Percentiles rank a stretch among this genome's conserved stretches.
These are phyloP conservation scores for Cynocephalus volans DNA, from an alignment of 2,113 vertebrate species.

Conservation along the genomic window DNA sequence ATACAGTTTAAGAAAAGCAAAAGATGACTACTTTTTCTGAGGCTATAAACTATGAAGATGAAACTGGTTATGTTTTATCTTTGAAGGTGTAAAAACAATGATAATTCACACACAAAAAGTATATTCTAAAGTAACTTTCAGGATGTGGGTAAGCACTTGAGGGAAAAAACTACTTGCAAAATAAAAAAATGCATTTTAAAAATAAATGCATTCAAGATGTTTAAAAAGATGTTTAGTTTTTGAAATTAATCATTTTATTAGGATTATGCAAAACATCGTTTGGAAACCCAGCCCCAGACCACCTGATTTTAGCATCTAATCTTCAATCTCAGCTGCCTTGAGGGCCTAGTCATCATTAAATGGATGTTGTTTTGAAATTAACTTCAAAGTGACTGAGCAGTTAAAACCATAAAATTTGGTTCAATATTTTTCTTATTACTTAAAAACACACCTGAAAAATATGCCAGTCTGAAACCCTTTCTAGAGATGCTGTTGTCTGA, in stretches of 20 bases:
- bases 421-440: not conserved
- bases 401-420: not conserved
- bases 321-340: not conserved
- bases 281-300: not conserved
- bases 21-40: not conserved
- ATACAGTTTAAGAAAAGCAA: not conserved
- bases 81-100: constrained; percentile 25
- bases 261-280: not conserved
- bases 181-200: not conserved
- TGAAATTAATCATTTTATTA: not conserved
- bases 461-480: constrained; percentile 97
- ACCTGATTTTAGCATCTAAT: not conserved
- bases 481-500: constrained; percentile 94
- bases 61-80: not conserved
- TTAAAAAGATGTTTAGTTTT: not conserved
- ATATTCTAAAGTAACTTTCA: not conserved
- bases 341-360: not conserved
- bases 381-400: not conserved
- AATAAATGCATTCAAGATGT: constrained; percentile 36
- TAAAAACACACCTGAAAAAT: constrained; percentile 93
- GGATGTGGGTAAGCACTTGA: not conserved
- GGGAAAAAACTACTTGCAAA: not conserved
- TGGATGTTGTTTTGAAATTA: not conserved
- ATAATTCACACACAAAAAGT: not conserved
- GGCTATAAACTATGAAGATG: not conserved